Evolutionary conservation across 2,888 invertebrate genomes (phyloP).

Genomic region (Esperia sulphurella): DNA sequence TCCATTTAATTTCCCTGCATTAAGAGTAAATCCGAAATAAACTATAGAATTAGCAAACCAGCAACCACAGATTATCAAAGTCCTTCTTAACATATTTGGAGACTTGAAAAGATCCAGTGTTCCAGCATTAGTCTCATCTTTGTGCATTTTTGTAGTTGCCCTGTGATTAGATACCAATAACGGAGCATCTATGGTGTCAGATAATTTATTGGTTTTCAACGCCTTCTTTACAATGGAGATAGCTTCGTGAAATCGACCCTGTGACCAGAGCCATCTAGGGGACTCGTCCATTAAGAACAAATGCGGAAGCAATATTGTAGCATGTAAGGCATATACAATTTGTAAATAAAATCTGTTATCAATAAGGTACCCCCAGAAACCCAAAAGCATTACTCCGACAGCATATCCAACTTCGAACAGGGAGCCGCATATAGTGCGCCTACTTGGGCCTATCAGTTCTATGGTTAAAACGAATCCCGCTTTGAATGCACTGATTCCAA

Average conservation of each 20-base stretch:
- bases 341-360: slow-evolving; percentile 87
- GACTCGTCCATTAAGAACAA: slow-evolving; percentile 94
- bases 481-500: slow-evolving; percentile 88
- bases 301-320: slow-evolving; percentile 85
- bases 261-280: slow-evolving; percentile 92
- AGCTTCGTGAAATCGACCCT: slow-evolving; percentile 87
- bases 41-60: slow-evolving; percentile 94
- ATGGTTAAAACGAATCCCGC: slow-evolving; percentile 85
- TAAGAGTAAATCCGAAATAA: slow-evolving; percentile 91
- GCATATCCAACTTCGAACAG: slow-evolving; percentile 90
- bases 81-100: slow-evolving; percentile 87
- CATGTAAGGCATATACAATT: slow-evolving; percentile 87
- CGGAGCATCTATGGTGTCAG: slow-evolving; percentile 81
- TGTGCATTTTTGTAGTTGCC: slow-evolving; percentile 65
- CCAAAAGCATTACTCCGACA: slow-evolving; percentile 88
- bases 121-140: slow-evolving; percentile 76
- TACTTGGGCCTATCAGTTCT: slow-evolving; percentile 90
- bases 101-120: slow-evolving; percentile 87
- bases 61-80: slow-evolving; percentile 88
- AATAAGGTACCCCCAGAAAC: slow-evolving; percentile 89
- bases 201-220: slow-evolving; percentile 83
- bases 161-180: slow-evolving; percentile 82
- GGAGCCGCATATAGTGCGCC: slow-evolving; percentile 90
- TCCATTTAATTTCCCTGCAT: slow-evolving; percentile 87
- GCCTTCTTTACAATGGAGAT: slow-evolving; percentile 87